Evolutionary conservation across 2,113 vertebrate genomes (phyloP), one percentile per base, ranked within the genome.

Genomic region (Sisor rabdophorus): DNA sequence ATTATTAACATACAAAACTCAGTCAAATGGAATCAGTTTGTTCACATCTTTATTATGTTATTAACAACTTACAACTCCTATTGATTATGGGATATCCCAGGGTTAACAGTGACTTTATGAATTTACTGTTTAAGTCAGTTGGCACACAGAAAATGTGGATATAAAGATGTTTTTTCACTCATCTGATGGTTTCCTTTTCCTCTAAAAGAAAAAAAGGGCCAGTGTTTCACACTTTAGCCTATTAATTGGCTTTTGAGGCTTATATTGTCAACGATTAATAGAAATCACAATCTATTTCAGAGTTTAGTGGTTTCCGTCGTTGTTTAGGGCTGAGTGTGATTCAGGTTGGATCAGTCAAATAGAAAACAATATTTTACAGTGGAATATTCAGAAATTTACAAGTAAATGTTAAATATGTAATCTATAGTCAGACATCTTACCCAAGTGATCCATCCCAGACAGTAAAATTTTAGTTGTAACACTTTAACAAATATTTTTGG

Each of bases 31-130:
- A 8, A 17, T 53, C 73, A 6, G 20, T 55, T 26, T 0, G 13
- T 28, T 67, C 32, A 44, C 22, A 55, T 47, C 15, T 75, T 75
- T 67, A 76, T 76, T 76, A 55, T 40, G 6, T 44, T 11, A 44
- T 75, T 55, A 64, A 55, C 32, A 67, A 40, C 32, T 53, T 36
- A 13, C 7, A 11, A 22, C 36, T 24, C 50, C 16, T 5, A 0
- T 28, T 48, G 48, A 36, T 68, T 22, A 58, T 13, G 28, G 44
- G 16, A 75, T 67, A 22, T 61, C 22, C 1, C 19, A 9, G 0
- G 20, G 20, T 26, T 32, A 55, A 15, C 15, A n/a, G 3, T 1
- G 30, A 32, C 15, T 2, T 55, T 11, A 16, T 19, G 48, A 65
- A n/a, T 53, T 44, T 3, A 54, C 6, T 20, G 20, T 40, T 56